Evolutionary conservation across 2,888 invertebrate species (phyloP), one percentile per base, ranked within the genome.

Genomic region (Rambutsinella grinnellia): DNA sequence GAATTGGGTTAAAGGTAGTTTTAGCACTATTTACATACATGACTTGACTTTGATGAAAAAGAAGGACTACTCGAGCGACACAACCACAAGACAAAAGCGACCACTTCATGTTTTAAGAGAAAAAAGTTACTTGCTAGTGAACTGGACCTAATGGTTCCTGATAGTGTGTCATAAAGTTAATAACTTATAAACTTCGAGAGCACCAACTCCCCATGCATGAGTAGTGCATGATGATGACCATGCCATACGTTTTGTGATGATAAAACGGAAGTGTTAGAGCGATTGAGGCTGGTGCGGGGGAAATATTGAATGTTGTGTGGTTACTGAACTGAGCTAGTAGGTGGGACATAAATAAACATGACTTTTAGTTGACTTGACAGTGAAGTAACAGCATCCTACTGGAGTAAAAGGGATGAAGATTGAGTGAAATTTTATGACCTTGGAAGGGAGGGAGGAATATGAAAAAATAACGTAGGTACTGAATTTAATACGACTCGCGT

Each of bases 151-250:
- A 63, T 63, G 63, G 63, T 53, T 63, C 63, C 51, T 63, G 63
- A 63, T 63, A 63, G 27, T 51, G 28, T 63, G 63, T 63, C 63
- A 51, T 63, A 63, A 63, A 63, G 49, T 63, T 63, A 63, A 63
- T 53, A 51, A 21, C 63, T 36, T 36, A 36, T 36, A 36, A 36
- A 36, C 36, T 36, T 13, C 6, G 36, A 36, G n/a, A n/a, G n/a
- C n/a, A n/a, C n/a, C n/a, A 36, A 36, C 36, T 8, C 5, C 36
- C 5, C 13, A 36, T 36, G 36, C 36, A 36, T 36, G 36, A 13
- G 36, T 13, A 8, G 13, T 36, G 36, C 36, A 36, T 8, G 36
- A 36, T 36, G 36, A 13, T 36, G 13, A 13, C 13, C 36, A 36
- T 8, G 36, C 13, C n/a, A n/a, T n/a, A n/a, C n/a, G n/a, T n/a